Conservation (phyloP, 2,797 vertebrate species). For the Sphenodon punctatus region DNA sequence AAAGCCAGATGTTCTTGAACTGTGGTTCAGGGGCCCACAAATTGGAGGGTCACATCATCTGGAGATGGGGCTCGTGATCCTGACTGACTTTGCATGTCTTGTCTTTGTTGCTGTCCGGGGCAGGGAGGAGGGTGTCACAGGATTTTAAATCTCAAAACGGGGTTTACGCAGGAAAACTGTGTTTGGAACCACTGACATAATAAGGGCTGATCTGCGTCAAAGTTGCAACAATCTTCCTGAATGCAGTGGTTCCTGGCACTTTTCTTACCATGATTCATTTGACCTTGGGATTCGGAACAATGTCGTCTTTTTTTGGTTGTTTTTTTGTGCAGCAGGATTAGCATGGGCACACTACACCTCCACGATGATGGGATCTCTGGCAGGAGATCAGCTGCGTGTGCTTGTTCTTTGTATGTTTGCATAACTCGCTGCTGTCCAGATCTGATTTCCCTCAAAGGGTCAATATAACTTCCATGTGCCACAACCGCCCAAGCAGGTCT, state of each 20-base stretch:
- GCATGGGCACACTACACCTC: background rate
- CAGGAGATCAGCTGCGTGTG: background rate
- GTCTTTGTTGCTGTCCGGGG: no score
- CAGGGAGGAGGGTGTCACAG: no score
- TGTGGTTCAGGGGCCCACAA: no score
- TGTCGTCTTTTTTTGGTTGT: background rate
- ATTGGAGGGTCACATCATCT: no score
- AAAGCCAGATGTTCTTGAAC: no score
- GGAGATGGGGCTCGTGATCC: no score
- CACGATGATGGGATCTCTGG: background rate
- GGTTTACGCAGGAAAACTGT: no score
- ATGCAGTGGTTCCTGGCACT: background rate
- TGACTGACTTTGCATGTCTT: no score
- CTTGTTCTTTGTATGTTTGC: background rate
- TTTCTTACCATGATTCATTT: background rate
- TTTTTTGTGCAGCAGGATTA: background rate
- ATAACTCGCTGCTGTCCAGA: background rate
- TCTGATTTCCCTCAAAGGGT: constrained; percentile 29
- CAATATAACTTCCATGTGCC: constrained; percentile 63
- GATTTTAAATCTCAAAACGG: no score
- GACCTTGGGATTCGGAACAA: background rate
- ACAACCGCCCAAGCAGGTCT: background rate
- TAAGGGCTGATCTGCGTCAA: background rate
- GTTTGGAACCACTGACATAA: no score
- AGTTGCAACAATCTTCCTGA: background rate